These are phyloP conservation scores for Podarcis muralis DNA, from an alignment of 2,113 vertebrate species.

Conservation along the genomic window DNA sequence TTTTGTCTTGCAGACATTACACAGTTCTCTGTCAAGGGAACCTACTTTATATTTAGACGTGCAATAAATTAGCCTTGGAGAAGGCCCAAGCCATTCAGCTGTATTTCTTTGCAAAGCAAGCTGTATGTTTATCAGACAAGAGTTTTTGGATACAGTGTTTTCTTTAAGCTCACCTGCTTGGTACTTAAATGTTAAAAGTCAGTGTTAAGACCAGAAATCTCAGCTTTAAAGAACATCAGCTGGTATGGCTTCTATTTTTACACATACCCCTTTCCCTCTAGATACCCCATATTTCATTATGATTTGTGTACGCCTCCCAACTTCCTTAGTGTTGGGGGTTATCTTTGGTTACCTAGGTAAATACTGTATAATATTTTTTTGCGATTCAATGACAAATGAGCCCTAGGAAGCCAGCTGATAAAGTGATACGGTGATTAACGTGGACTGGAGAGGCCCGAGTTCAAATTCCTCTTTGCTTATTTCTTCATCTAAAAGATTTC, in stretches of 20 bases:
- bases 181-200: conserved; percentile 17
- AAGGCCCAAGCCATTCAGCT: conserved; percentile 58
- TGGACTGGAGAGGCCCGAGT: neutral
- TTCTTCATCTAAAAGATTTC: neutral
- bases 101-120: conserved; percentile 50
- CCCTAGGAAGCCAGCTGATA: conserved; percentile 31
- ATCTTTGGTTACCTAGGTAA: conserved; percentile 31
- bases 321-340: neutral
- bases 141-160: conserved; percentile 60
- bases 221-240: neutral
- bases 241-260: neutral
- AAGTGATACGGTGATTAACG: conserved; percentile 8
- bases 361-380: conserved; percentile 24
- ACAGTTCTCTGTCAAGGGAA: conserved; percentile 68
- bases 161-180: conserved; percentile 38
- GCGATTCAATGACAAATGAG: conserved; percentile 22
- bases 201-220: conserved; percentile 21
- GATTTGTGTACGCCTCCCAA: neutral
- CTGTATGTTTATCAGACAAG: conserved; percentile 62
- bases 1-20: conserved; percentile 70
- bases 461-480: neutral
- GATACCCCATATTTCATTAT: neutral
- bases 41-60: conserved; percentile 71
- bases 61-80: conserved; percentile 67
- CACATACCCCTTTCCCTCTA: neutral